phyloP scores from a whole-genome alignment of 2,113 vertebrate genomes.

The Clinocottus analis region DNA sequence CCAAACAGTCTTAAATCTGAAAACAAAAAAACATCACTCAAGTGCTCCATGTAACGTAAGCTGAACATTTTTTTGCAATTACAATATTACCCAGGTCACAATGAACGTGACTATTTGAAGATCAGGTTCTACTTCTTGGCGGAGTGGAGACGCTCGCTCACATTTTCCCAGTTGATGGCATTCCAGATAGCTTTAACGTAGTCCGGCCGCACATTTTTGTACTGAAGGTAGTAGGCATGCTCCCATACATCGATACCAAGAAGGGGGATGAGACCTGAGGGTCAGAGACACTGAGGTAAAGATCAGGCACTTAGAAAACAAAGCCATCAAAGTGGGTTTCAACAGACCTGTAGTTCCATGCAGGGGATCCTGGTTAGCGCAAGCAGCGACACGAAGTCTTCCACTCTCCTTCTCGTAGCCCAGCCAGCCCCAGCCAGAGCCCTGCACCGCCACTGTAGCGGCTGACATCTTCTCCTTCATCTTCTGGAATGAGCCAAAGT shows the following conservation, averaged over 20 bases:
- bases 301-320: background rate
- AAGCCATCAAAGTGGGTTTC: background rate
- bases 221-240: conserved; percentile 98
- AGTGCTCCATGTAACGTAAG: background rate
- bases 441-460: conserved; percentile 92
- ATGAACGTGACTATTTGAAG: background rate
- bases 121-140: conserved; percentile 87
- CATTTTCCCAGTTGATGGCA: conserved; percentile 95
- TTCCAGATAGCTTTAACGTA: conserved; percentile 99
- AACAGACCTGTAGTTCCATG: conserved; percentile 94
- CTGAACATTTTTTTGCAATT: conserved; percentile 39
- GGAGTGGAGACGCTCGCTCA: conserved; percentile 86
- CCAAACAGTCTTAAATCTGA: background rate
- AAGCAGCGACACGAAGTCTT: conserved; percentile 88
- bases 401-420: conserved; percentile 91
- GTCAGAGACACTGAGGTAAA: conserved; percentile 5
- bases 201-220: conserved; percentile 97
- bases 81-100: conserved; percentile 21
- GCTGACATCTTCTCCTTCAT: conserved; percentile 95
- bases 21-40: background rate
- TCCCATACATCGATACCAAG: conserved; percentile 99
- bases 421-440: conserved; percentile 98
- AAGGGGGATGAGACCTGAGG: conserved; percentile 92
- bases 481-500: conserved; percentile 94
- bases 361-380: conserved; percentile 95